Evolutionary conservation across 1,140 invertebrate species (phyloP).

Genomic region (Coboldia fuscipes): DNA sequence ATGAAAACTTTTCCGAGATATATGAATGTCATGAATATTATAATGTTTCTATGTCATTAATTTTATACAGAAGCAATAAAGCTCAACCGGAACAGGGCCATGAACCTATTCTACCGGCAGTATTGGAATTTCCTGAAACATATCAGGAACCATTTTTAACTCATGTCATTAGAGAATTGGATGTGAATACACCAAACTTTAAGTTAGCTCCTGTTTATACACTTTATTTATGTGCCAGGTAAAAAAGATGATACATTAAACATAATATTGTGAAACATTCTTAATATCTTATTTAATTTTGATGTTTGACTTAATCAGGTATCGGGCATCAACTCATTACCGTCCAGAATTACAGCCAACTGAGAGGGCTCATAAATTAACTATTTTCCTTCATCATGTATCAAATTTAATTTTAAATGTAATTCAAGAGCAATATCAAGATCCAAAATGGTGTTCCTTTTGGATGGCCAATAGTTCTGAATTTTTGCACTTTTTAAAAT

Average conservation of each 20-base stretch:
- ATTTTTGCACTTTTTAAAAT: slow-evolving; percentile 86
- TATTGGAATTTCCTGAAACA: slow-evolving; percentile 85
- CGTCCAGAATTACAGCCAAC: slow-evolving; percentile 75
- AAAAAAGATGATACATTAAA: too few species aligned
- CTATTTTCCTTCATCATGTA: slow-evolving; percentile 72
- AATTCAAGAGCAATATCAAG: slow-evolving; percentile 62
- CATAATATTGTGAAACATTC: too few species aligned
- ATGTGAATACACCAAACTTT: slow-evolving; percentile 63
- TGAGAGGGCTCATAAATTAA: slow-evolving; percentile 75
- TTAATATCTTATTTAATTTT: not conserved
- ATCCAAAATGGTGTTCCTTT: slow-evolving; percentile 68
- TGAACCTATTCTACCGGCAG: slow-evolving; percentile 82
- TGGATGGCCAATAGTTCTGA: slow-evolving; percentile 96
- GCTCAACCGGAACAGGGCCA: slow-evolving; percentile 30
- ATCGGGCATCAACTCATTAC: slow-evolving; percentile 82
- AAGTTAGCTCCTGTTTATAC: slow-evolving; percentile 87
- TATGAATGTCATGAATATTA: too few species aligned
- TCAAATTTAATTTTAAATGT: slow-evolving; percentile 66
- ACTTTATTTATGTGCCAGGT: slow-evolving; percentile 73
- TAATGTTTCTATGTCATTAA: too few species aligned
- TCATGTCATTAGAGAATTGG: slow-evolving; percentile 67
- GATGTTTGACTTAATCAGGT: slow-evolving; percentile 24
- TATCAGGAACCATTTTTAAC: slow-evolving; percentile 79
- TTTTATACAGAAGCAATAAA: slow-evolving; percentile 1
- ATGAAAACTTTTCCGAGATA: too few species aligned